Evolutionary conservation across 2,113 vertebrate genomes (phyloP).

Genomic region (Odocoileus virginianus): DNA sequence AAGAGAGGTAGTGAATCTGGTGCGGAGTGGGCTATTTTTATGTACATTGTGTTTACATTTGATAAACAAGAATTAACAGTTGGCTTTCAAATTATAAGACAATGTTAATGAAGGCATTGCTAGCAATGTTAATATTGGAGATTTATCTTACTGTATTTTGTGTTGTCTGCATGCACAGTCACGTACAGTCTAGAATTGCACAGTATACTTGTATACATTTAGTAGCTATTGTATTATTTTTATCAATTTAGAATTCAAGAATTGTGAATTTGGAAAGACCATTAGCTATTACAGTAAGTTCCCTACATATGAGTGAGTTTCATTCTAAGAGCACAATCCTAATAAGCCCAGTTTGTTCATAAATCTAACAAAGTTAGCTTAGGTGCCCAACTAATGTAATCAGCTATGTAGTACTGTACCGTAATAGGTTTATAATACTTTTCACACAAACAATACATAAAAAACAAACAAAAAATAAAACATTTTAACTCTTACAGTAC

Average conservation of each 20-base stretch:
- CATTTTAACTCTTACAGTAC: not conserved
- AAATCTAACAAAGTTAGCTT: not conserved
- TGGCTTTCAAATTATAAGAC: not conserved
- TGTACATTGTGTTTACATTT: not conserved
- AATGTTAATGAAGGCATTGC: not conserved
- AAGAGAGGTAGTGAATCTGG: not conserved
- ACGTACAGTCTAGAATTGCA: not conserved
- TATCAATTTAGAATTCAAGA: not conserved
- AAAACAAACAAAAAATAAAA: not conserved
- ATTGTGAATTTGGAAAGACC: not conserved
- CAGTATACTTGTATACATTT: not conserved
- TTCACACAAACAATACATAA: not conserved
- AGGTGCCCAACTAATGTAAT: not conserved
- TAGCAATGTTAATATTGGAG: not conserved
- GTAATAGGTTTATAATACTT: not conserved
- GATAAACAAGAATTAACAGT: not conserved
- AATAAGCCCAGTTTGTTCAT: not conserved
- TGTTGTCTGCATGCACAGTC: too few relatives aligned
- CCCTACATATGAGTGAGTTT: not conserved
- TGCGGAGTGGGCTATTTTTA: not conserved
- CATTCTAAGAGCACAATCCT: not conserved
- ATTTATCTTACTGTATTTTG: not conserved
- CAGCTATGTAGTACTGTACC: not conserved
- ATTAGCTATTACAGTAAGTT: not conserved
- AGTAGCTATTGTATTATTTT: not conserved